A percentile compares a stretch with the other conserved stretches of the same genome.
Evolutionary conservation across 2,797 vertebrate genomes (phyloP).

Genomic region (Pelobates cultripes): DNA sequence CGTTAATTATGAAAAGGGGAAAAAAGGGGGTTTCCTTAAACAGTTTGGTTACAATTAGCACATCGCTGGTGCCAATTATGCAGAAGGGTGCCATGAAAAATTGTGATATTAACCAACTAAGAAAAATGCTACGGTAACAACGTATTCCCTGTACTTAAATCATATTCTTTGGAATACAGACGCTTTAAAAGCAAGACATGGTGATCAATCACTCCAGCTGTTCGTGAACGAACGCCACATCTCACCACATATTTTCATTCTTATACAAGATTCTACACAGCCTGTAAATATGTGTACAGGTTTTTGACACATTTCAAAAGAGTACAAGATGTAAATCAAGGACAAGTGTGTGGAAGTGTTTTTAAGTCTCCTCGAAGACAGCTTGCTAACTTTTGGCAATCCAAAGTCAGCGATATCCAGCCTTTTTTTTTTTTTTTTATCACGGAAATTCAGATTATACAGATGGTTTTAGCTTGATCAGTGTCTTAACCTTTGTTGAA

Average conservation of each 20-base stretch:
- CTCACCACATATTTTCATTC: neutral
- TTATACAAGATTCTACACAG: neutral
- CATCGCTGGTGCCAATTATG: neutral
- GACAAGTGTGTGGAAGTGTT: no score
- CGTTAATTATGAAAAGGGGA: neutral
- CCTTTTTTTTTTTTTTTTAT: no score
- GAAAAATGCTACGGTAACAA: neutral
- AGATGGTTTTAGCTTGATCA: no score
- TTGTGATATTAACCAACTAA: neutral
- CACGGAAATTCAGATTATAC: no score
- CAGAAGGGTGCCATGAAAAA: slow-evolving; percentile 15
- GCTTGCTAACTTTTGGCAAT: no score
- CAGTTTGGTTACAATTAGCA: neutral
- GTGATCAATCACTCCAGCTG: slow-evolving; percentile 1
- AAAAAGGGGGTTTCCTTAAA: neutral
- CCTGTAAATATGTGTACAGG: neutral
- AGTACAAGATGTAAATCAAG: neutral
- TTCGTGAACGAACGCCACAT: neutral
- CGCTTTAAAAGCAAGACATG: neutral
- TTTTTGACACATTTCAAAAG: neutral
- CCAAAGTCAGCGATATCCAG: no score
- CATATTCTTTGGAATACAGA: neutral
- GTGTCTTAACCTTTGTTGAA: no score
- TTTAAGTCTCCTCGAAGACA: no score
- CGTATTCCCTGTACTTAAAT: neutral